These are phyloP conservation scores for Stenchaetothrips biformis DNA, from an alignment of 2,888 invertebrate genomes.

Conservation along the genomic window DNA sequence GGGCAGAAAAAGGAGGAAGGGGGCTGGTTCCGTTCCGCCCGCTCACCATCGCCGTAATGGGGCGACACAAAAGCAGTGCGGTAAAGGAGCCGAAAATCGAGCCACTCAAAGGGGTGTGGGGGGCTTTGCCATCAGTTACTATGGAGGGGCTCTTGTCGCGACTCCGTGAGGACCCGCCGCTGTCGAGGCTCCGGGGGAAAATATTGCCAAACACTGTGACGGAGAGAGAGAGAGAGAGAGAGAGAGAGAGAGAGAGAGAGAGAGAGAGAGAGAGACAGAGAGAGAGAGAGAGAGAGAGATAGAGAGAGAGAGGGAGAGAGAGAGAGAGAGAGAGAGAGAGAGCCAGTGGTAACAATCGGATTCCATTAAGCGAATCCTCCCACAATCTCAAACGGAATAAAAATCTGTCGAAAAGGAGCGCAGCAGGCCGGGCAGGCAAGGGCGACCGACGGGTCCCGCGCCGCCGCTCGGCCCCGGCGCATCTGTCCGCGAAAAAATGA, in stretches of 20 bases:
- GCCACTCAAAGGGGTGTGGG: background rate
- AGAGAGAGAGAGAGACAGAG: background rate
- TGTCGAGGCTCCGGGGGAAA: background rate
- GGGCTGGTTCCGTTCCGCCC: background rate
- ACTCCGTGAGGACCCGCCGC: background rate
- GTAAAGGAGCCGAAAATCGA: slow-evolving; percentile 15
- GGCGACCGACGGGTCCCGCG: no score
- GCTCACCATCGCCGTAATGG: background rate
- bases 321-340: background rate
- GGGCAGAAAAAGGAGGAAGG: background rate
- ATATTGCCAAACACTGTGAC: background rate
- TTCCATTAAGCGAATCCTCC: slow-evolving; percentile 7
- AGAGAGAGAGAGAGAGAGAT: background rate
- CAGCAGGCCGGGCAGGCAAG: no score
- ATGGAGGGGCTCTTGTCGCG: background rate
- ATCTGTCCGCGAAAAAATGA: no score
- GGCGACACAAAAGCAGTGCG: background rate
- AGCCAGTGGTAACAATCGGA: background rate
- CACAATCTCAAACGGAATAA: background rate
- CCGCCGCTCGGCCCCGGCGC: no score
- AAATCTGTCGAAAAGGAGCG: background rate
- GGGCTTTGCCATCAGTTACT: background rate
- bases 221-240: background rate
- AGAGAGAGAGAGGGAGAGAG: background rate
- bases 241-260: background rate